Percentiles rank a stretch among this genome's conserved stretches.
These are phyloP conservation scores for Nesometra sesokonis DNA, from an alignment of 35 echinoderm and acorn worm genomes.

Conservation along the genomic window DNA sequence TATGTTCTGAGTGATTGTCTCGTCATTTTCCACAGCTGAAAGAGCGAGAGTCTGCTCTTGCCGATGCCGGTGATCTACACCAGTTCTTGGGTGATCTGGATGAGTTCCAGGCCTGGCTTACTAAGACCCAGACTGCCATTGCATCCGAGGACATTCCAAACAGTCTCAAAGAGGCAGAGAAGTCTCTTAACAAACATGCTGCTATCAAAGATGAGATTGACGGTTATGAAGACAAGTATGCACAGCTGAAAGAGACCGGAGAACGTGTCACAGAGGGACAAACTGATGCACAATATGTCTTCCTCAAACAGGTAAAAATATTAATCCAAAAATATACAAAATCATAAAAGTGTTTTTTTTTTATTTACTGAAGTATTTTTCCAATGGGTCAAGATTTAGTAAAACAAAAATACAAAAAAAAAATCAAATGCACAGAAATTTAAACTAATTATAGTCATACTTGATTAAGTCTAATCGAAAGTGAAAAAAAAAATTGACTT, in stretches of 20 bases:
- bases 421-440: no score
- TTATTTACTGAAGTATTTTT: no score
- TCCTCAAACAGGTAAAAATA: conserved; percentile 86
- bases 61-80: conserved; percentile 88
- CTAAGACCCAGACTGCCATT: conserved; percentile 84
- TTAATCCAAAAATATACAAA: no score
- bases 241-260: conserved; percentile 92
- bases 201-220: conserved; percentile 99
- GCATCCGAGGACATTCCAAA: conserved; percentile 96
- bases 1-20: no score
- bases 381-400: no score
- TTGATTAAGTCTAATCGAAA: no score
- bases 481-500: no score
- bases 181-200: conserved; percentile 93
- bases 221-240: conserved; percentile 96
- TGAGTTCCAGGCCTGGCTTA: conserved; percentile 98
- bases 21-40: conserved; percentile 55
- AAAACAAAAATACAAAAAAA: no score
- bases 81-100: conserved; percentile 98
- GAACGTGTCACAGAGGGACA: conserved; percentile 88
- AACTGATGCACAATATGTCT: conserved; percentile 98
- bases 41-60: conserved; percentile 83
- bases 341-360: no score
- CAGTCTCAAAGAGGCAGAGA: conserved; percentile 85
- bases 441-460: no score